phyloP scores from a whole-genome alignment of 1,140 invertebrate species.

The Stegodyphus dumicola region DNA sequence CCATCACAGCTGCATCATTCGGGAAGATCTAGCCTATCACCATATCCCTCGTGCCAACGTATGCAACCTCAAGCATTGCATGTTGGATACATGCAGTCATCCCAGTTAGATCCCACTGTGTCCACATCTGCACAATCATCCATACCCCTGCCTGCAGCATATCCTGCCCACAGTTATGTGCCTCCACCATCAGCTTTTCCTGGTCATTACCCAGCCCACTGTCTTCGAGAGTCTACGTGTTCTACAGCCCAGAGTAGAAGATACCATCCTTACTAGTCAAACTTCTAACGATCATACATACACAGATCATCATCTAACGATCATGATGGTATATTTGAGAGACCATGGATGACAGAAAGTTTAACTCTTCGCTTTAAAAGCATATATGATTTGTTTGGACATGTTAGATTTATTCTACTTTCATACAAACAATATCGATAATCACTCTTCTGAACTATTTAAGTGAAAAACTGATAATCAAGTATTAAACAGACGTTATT shows the following conservation, averaged over 20 bases:
- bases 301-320: too few relatives aligned
- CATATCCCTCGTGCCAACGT: constrained; percentile 37
- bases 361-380: too few relatives aligned
- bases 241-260: constrained; percentile 8
- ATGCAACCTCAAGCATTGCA: constrained; percentile 40
- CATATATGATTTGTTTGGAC: too few relatives aligned
- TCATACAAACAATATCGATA: too few relatives aligned
- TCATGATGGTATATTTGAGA: too few relatives aligned
- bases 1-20: constrained; percentile 7
- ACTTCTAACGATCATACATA: too few relatives aligned
- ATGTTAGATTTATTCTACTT: too few relatives aligned
- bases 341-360: too few relatives aligned
- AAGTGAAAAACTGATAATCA: too few relatives aligned
- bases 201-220: constrained; percentile 49
- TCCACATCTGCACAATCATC: constrained; percentile 12
- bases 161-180: constrained; percentile 40
- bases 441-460: too few relatives aligned
- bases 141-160: constrained; percentile 14
- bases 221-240: constrained; percentile 19
- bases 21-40: constrained; percentile 22
- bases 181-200: constrained; percentile 32
- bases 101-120: constrained; percentile 9
- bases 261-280: constrained; percentile 27
- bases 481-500: too few relatives aligned
- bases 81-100: constrained; percentile 47